Evolutionary conservation across 2,888 invertebrate genomes (phyloP), one percentile per base, ranked within the genome.

Genomic region (Drosophila incognita): DNA sequence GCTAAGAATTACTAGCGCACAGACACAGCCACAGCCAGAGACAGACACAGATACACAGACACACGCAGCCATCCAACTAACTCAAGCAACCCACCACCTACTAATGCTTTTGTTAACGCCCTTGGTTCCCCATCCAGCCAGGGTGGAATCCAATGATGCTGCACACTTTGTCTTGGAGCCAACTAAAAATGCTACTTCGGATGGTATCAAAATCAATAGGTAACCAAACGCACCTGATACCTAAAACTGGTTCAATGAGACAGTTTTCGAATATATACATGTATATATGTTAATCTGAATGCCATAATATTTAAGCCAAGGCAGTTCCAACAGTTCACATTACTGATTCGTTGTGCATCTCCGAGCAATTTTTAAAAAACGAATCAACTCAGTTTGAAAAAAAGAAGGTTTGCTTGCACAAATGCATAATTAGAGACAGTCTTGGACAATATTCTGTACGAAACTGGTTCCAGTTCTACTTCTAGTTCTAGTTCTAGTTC

Each of bases 1-100:
- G 60, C 51, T 67, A 76, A 73, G 76, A 78, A 74, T 65, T 79
- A 74, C 79, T 61, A 52, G 42, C 69, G 42, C 53, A 69, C 68
- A 60, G 38, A 60, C 51, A 33, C 7, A 36, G 48, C 24, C 29
- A 52, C n/a, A 69, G 18, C 29, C n/a, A 58, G 1, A 36, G n/a
- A 57, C 21, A 53, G 24, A 27, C 5, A 53, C 38, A 59, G n/a
- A 66, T 2, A 21, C 31, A 29, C 11, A 27, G 36, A 51, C 29
- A 35, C 29, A 71, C 13, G 51, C 42, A 53, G 15, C 63, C 40
- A 69, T n/a, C 49, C 40, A 38, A 33, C 8, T 29, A 29, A 62
- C 38, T 36, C 38, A 59, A 38, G 35, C 74, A 66, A 69, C 31
- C 63, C 46, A 65, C 60, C 58, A 72, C 59, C 63, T 62, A 36